Evolutionary conservation across 2,797 vertebrate species (phyloP).

Genomic region (Lophius americanus): DNA sequence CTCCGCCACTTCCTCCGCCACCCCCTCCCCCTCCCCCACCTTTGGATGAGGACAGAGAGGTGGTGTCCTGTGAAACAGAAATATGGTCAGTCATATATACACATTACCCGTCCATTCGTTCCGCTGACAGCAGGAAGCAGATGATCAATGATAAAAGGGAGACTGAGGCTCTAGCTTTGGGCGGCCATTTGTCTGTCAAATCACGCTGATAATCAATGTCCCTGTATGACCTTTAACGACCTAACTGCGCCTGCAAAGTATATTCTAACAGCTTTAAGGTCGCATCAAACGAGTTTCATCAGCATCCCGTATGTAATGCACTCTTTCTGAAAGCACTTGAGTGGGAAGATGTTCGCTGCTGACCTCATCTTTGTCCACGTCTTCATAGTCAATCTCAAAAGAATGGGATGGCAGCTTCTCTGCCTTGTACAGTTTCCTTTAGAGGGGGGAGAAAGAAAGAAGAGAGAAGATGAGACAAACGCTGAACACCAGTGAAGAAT

Average conservation of each 20-base stretch:
- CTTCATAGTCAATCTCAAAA: conserved; percentile 98
- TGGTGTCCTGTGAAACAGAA: conserved; percentile 88
- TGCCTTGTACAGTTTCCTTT: conserved; percentile 88
- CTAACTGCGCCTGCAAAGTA: conserved; percentile 39
- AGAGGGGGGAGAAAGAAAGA: conserved; percentile 8
- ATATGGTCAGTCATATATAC: conserved; percentile 10
- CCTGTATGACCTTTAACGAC: conserved; percentile 30
- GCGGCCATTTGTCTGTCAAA: conserved; percentile 31
- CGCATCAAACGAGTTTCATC: conserved; percentile 59
- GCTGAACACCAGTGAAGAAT: conserved; percentile 23
- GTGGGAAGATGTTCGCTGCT: conserved; percentile 60
- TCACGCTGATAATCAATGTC: conserved; percentile 37
- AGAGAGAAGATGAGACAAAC: conserved; percentile 13
- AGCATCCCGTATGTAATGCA: conserved; percentile 40
- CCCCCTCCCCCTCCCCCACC: conserved; percentile 84
- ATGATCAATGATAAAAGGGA: conserved; percentile 43
- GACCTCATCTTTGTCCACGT: conserved; percentile 98
- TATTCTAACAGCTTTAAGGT: conserved; percentile 45
- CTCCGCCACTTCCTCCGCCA: conserved; percentile 75
- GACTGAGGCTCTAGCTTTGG: conserved; percentile 8
- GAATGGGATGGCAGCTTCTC: conserved; percentile 96
- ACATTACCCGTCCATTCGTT: conserved; percentile 19
- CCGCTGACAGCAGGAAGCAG: conserved; percentile 1
- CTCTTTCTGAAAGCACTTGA: conserved; percentile 47
- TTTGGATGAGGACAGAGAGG: conserved; percentile 97